These are phyloP conservation scores for Ploceus nigricollis DNA, from an alignment of 2,113 vertebrate species.

Conservation along the genomic window DNA sequence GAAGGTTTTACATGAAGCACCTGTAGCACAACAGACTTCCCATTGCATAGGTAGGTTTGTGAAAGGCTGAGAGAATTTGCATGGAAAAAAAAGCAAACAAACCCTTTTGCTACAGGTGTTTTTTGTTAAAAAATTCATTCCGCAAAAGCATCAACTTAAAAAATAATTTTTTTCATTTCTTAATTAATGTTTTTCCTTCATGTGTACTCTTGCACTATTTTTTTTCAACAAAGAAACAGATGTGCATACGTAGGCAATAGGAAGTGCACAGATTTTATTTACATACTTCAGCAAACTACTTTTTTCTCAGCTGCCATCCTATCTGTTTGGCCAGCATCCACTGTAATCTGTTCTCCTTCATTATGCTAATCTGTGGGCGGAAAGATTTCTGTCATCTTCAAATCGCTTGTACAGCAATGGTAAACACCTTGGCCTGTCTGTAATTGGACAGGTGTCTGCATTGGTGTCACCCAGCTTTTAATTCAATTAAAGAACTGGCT, in stretches of 20 bases:
- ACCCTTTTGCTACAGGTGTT: not conserved
- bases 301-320: conserved; percentile 76
- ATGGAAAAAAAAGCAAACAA: not conserved
- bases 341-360: conserved; percentile 86
- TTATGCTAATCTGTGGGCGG: conserved; percentile 89
- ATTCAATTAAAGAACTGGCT: conserved; percentile 96
- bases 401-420: conserved; percentile 78
- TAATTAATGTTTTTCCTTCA: not conserved
- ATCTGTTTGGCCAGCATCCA: conserved; percentile 82
- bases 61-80: not conserved
- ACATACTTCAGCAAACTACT: conserved; percentile 60
- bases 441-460: conserved; percentile 91
- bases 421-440: conserved; percentile 87
- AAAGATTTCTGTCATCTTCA: conserved; percentile 86
- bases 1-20: not conserved
- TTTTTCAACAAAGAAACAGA: conserved; percentile 38
- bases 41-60: not conserved
- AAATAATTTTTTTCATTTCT: not conserved
- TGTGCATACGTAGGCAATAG: conserved; percentile 24
- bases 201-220: not conserved
- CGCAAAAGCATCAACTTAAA: not conserved
- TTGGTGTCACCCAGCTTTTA: conserved; percentile 87
- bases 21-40: not conserved
- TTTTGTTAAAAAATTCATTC: not conserved
- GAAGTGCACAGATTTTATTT: conserved; percentile 58